Evolutionary conservation across 2,113 vertebrate species (phyloP), one percentile per base, ranked within the genome.

Genomic region (Gymnogyps californianus): DNA sequence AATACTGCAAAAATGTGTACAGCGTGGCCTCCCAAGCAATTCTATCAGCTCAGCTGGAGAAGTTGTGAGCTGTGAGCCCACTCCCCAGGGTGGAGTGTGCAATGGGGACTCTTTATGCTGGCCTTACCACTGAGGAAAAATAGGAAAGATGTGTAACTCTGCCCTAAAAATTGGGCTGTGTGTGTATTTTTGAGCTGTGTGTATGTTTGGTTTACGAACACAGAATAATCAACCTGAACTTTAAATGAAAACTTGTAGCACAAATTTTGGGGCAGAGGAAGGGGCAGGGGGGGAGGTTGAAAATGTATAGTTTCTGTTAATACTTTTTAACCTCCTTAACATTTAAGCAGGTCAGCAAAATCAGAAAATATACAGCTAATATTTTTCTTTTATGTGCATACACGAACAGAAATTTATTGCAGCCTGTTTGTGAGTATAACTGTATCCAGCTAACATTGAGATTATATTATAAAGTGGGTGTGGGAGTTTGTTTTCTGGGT

Each of bases 81-180:
- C 0, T 0, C 51, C 55, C 51, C 4, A 0, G 22, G 11, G 22
- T 12, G 32, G 64, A 59, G 9, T 8, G 11, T 47, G 15, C 15
- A 54, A 4, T 16, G 18, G 21, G 11, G 19, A 61, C 10, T 9
- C 18, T 54, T 66, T 38, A 31, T 26, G 10, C 29, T 82, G 61
- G 29, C 20, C 7, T 64, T 62, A 51, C 25, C 5, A 4, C 11
- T 0, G 1, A 55, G 21, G 10, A 61, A 89, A 93, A 71, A 3
- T 28, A 70, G 40, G 13, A 61, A 92, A 40, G 5, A 19, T 25
- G 31, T 70, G 29, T 55, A 64, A 47, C 11, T 70, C 28, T 87
- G 29, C 15, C 47, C 40, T 71, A 52, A 79, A 94, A 89, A 18
- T 9, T 19, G 32, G 71, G 20, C 14, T 75, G 0, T 24, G 10